These are phyloP conservation scores for Crypturellus tataupa DNA, from an alignment of 2,797 vertebrate species.

Conservation along the genomic window DNA sequence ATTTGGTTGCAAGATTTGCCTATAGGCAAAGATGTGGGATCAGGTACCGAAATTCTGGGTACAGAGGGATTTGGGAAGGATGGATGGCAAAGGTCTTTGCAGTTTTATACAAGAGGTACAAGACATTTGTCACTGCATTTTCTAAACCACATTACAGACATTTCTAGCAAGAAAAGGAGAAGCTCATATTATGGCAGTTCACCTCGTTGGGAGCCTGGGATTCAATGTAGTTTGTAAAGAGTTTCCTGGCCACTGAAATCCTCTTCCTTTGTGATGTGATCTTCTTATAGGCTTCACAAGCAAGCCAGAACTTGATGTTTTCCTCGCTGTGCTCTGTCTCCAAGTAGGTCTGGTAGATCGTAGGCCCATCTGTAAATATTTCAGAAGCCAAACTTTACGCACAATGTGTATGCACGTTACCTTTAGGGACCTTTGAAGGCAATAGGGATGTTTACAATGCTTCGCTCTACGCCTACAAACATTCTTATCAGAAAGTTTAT, in stretches of 20 bases:
- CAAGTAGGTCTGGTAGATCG: constrained; percentile 88
- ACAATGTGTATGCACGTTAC: not conserved
- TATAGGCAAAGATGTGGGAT: not conserved
- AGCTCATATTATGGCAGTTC: not conserved
- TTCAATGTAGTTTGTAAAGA: constrained; percentile 89
- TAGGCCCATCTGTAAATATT: constrained; percentile 83
- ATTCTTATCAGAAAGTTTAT: not conserved
- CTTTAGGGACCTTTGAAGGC: not conserved
- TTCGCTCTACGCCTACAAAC: not conserved
- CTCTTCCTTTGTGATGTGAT: constrained; percentile 84
- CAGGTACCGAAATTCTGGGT: not conserved
- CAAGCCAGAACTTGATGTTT: constrained; percentile 93
- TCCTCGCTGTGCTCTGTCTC: constrained; percentile 91
- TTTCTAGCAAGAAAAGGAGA: not conserved
- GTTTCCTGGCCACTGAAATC: constrained; percentile 86
- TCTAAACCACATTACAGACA: not conserved
- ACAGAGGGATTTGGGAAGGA: not conserved
- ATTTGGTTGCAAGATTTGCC: not conserved
- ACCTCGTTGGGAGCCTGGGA: constrained; percentile 90
- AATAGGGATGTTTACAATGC: not conserved
- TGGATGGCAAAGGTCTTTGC: not conserved
- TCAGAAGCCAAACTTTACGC: constrained; percentile 7
- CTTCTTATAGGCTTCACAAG: constrained; percentile 91
- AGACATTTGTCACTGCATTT: not conserved
- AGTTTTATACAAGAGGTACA: not conserved